Conservation (phyloP, 1,140 invertebrate species). For the Leptonema lineaticorne region DNA sequence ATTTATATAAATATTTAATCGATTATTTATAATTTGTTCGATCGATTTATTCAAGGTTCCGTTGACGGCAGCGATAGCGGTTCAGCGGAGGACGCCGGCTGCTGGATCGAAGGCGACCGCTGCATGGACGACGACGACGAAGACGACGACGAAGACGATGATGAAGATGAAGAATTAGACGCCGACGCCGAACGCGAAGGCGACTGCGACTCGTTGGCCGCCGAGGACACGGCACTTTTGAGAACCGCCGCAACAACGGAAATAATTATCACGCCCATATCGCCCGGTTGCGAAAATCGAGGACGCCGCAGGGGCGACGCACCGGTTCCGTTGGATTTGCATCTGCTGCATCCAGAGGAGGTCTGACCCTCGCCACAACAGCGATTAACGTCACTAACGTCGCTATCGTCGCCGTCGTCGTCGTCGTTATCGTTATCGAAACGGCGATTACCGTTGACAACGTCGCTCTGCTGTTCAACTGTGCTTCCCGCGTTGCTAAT, state of each 20-base stretch:
- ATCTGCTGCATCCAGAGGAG: slow-evolving; percentile 45
- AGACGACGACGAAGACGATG: slow-evolving; percentile 52
- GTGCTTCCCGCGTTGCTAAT: background rate
- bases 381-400: background rate
- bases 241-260: slow-evolving; percentile 50
- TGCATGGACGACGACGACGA: slow-evolving; percentile 51
- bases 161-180: slow-evolving; percentile 54
- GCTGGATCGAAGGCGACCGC: slow-evolving; percentile 49
- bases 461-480: background rate
- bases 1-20: no score
- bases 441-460: background rate
- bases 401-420: background rate
- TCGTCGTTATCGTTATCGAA: background rate
- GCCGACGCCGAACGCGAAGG: slow-evolving; percentile 51
- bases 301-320: slow-evolving; percentile 32
- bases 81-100: slow-evolving; percentile 57
- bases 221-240: slow-evolving; percentile 58
- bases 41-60: no score
- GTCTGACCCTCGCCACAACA: slow-evolving; percentile 47
- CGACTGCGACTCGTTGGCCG: slow-evolving; percentile 49
- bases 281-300: slow-evolving; percentile 1
- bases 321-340: slow-evolving; percentile 50
- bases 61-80: slow-evolving; percentile 43
- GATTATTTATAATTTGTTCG: no score
- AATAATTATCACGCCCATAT: slow-evolving; percentile 53